Base-by-base conservation (phyloP, 2,797 vertebrate species). In the Tenualosa ilisha region DNA sequence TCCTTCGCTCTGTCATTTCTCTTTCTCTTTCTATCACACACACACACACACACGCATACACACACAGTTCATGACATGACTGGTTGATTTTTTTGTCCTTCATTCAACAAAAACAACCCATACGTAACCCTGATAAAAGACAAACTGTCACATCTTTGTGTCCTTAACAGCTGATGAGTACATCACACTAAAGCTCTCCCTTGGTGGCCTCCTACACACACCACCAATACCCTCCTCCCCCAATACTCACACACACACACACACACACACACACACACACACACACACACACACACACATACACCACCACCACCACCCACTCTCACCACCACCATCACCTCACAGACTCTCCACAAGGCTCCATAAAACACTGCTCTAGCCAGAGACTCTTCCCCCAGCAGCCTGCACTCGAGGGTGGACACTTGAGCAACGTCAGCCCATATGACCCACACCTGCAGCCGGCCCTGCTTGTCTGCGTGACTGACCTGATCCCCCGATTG, bases 401-500 rank as follows among this genome's bases (percentile, higher is more conserved):
- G 65, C 65, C 26, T 72, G 9, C 26, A 72, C 26, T 72, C 26
- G 17, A 0, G 31, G 31, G 31, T 5, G 65, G 65, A 72, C 65
- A 72, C 65, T 72, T 72, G 31, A 72, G 65, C 65, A 12, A 72
- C 13, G 83, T 50, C 59, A 0, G 12, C 26, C 65, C 65, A 31
- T 3, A 81, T 81, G 82, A 86, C 83, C 85, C 75, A 86, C 88
- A 89, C 87, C 88, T 89, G 89, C 89, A 89, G 85, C 84, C 81
- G 12, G 81, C 82, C 88, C 84, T 85, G 63, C 12, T 56, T 82
- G 86, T 83, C 84, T 56, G 49, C 54, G 53, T 85, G 85, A 53
- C 90, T 84, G 90, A 91, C 87, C 91, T 87, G 89, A 83, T 89
- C 92, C 90, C 90, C 91, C 93, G 92, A 95, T 94, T 92, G 93